Evolutionary conservation across 2,888 invertebrate species (phyloP), one percentile per base, ranked within the genome.

Genomic region (Leptinotarsa peninsularis): DNA sequence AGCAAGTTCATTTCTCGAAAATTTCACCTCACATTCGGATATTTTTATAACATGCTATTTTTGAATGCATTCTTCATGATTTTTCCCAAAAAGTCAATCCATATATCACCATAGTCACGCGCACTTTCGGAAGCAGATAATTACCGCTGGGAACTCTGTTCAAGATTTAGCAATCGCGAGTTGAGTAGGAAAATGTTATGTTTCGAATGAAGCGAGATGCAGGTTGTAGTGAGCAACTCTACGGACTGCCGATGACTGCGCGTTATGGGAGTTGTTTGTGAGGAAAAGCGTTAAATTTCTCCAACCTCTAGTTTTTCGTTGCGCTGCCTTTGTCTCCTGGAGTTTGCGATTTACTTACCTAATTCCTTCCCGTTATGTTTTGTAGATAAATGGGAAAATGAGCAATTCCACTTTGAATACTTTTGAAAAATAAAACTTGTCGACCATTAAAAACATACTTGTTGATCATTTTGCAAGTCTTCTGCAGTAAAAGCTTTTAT

Each of bases 281-380:
- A 43, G 63, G 18, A 43, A 33, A 10, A 27, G 43, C 63, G 63
- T 63, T 63, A 63, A 63, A 63, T 63, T 63, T 63, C 63, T 43
- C 63, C 63, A 63, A 63, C 63, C 63, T 63, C 63, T 33, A 18
- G 33, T 63, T 63, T 63, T 17, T 33, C 33, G 63, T 63, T 63
- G 63, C 63, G 63, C 63, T 43, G 63, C 63, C 33, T n/a, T 63
- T n/a, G 63, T 63, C 33, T 27, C 43, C 63, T 43, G 63, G 63
- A 63, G 63, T 63, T 43, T 63, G 43, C 63, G 63, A 63, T 63
- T 27, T 43, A 63, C 63, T 17, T n/a, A n/a, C 63, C 43, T 33
- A 43, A 63, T n/a, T 27, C 63, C 43, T 63, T 17, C 23, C 23
- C 21, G 23, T 58, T 17, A 33, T 33, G 43, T 17, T 43, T 17